Conservation (phyloP, 2,888 invertebrate species). For the Hemaris fuciformis region DNA sequence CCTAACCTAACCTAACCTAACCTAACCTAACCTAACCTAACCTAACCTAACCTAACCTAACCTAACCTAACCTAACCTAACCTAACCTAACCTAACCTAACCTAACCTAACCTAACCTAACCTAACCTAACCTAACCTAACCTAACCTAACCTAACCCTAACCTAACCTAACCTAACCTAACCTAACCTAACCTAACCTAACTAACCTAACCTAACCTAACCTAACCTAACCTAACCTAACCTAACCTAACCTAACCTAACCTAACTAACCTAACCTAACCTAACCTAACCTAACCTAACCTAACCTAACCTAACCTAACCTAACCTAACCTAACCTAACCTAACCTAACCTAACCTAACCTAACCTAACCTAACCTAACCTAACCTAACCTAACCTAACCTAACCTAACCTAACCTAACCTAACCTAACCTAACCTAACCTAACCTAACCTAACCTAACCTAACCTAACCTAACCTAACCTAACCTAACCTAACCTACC, state of each 20-base stretch:
- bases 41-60: slow-evolving; percentile 28
- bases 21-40: slow-evolving; percentile 28
- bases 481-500: slow-evolving; percentile 13
- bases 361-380: slow-evolving; percentile 27
- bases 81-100: slow-evolving; percentile 27
- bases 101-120: slow-evolving; percentile 26
- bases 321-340: slow-evolving; percentile 20
- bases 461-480: slow-evolving; percentile 13
- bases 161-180: slow-evolving; percentile 19
- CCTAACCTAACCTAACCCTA: slow-evolving; percentile 18
- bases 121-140: slow-evolving; percentile 25
- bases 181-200: slow-evolving; percentile 18
- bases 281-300: slow-evolving; percentile 18
- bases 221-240: slow-evolving; percentile 17
- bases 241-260: slow-evolving; percentile 19
- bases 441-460: slow-evolving; percentile 17
- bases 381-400: slow-evolving; percentile 25
- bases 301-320: slow-evolving; percentile 19
- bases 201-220: slow-evolving; percentile 18
- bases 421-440: slow-evolving; percentile 20
- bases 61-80: slow-evolving; percentile 28
- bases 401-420: slow-evolving; percentile 18
- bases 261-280: slow-evolving; percentile 14
- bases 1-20: slow-evolving; percentile 23
- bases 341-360: slow-evolving; percentile 22